Conservation (phyloP, 23 tunicate species). For the Aplidium turbinatum region DNA sequence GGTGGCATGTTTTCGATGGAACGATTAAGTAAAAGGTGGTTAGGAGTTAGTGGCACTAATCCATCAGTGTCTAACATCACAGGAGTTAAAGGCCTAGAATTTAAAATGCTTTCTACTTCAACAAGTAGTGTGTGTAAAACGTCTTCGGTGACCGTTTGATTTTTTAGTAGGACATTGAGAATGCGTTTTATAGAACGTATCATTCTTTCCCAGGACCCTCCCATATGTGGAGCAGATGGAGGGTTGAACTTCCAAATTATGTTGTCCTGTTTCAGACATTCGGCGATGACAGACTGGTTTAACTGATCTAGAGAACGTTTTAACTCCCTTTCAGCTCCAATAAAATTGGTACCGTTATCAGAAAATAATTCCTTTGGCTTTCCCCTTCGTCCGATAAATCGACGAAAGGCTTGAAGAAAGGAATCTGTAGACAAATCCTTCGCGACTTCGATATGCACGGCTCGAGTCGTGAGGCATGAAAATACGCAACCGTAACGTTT, state of each 20-base stretch:
- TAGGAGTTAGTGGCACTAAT: constrained; percentile 10
- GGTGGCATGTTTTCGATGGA: too few relatives aligned
- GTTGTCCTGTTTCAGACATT: constrained; percentile 4
- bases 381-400: constrained; percentile 19
- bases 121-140: background rate
- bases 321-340: constrained; percentile 12
- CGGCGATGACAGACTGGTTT: background rate
- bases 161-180: background rate
- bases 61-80: background rate
- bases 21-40: too few relatives aligned
- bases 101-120: constrained; percentile 26
- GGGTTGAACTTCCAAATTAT: constrained; percentile 2
- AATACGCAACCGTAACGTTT: constrained; percentile 29
- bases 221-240: constrained; percentile 21
- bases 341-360: constrained; percentile 27
- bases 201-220: constrained; percentile 18
- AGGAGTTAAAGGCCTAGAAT: constrained; percentile 28
- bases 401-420: constrained; percentile 28
- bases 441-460: constrained; percentile 35
- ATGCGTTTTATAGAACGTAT: constrained; percentile 1
- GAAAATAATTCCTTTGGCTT: background rate
- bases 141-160: constrained; percentile 17
- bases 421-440: constrained; percentile 29
- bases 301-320: constrained; percentile 6
- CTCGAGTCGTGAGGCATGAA: constrained; percentile 41